Evolutionary conservation across 1,140 invertebrate genomes (phyloP), one percentile per base, ranked within the genome.

Genomic region (Xylocopa sonorina): DNA sequence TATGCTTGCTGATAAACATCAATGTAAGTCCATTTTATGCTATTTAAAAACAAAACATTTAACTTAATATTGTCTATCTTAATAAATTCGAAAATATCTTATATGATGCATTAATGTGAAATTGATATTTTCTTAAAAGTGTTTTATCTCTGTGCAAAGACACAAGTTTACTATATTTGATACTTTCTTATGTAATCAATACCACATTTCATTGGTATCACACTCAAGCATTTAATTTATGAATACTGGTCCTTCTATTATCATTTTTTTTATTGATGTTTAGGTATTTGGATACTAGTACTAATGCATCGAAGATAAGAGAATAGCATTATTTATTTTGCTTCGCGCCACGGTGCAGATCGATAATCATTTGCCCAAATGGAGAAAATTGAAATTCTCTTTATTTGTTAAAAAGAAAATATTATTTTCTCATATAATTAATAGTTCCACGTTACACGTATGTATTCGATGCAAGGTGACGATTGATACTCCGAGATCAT

Each of bases 1-100:
- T 89, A 96, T 97, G 93, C 95, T 99, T 91, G 98, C 99, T 80
- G 99, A 99, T 94, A 99, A 99, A 95, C 98, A 99, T 95, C 98
- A 99, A 95, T 97, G 98, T 99, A 95, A 98, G 97, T 97, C 87
- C 51, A 64, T 62, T 38, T 55, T 27, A 53, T 64, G 12, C 16
- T 67, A 32, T 50, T 34, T 0, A 9, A 9, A 51, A 34, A n/a
- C n/a, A n/a, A 29, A 24, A 21, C 6, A 24, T 9, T 18, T 67
- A 18, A 38, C 38, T 38, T 12, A 38, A n/a, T 34, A 32, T 69
- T 73, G 14, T 12, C 16, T 21, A 68, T 24, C 14, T 18, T 57
- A 24, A 14, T 69, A 55, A 55, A 50, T 9, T 48, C 14, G 2
- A 43, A 14, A 34, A 51, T 34, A 24, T 55, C 38, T 69, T 10